Percentiles rank a stretch among this genome's conserved stretches.
These are phyloP conservation scores for Lates japonicus DNA, from an alignment of 2,797 vertebrate genomes.

Conservation along the genomic window DNA sequence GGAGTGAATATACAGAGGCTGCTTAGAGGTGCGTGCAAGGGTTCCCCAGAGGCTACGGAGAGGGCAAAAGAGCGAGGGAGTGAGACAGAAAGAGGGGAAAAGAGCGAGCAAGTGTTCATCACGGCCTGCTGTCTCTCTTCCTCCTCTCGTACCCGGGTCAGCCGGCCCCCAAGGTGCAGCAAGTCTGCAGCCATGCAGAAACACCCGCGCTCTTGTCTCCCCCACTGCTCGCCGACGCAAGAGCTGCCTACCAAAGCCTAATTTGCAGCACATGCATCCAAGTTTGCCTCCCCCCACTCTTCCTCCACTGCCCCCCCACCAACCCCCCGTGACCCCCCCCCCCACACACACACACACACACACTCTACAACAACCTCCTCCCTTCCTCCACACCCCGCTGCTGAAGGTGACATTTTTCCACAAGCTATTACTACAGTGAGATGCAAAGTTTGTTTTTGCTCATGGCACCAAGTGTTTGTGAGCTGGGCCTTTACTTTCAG, in stretches of 20 bases:
- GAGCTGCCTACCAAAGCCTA: slow-evolving; percentile 60
- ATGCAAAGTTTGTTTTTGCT: slow-evolving; percentile 75
- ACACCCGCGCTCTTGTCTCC: slow-evolving; percentile 64
- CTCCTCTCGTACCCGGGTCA: slow-evolving; percentile 68
- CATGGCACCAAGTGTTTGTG: slow-evolving; percentile 50
- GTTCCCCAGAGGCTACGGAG: slow-evolving; percentile 61
- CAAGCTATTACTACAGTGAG: slow-evolving; percentile 66
- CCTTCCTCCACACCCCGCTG: slow-evolving; percentile 45
- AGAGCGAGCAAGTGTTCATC: slow-evolving; percentile 50
- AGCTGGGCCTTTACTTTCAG: slow-evolving; percentile 54
- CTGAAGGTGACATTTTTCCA: slow-evolving; percentile 77
- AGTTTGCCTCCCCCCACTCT: slow-evolving; percentile 54
- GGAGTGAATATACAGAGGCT: slow-evolving; percentile 72
- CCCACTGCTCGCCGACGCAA: slow-evolving; percentile 50
- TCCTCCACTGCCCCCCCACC: slow-evolving; percentile 28
- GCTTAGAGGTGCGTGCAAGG: slow-evolving; percentile 77
- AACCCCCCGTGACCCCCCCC: slow-evolving; percentile 30
- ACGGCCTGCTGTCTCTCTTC: slow-evolving; percentile 55
- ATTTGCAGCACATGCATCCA: slow-evolving; percentile 79
- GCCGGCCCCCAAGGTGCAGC: slow-evolving; percentile 64
- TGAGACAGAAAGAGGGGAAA: slow-evolving; percentile 34
- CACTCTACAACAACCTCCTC: slow-evolving; percentile 27
- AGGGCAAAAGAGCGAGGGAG: slow-evolving; percentile 56
- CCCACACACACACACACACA: slow-evolving; percentile 19
- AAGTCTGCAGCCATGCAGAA: slow-evolving; percentile 75